Percentiles rank a stretch among this genome's conserved stretches.
These are phyloP conservation scores for Pectinophora gossypiella DNA, from an alignment of 1,140 invertebrate species.

Conservation along the genomic window DNA sequence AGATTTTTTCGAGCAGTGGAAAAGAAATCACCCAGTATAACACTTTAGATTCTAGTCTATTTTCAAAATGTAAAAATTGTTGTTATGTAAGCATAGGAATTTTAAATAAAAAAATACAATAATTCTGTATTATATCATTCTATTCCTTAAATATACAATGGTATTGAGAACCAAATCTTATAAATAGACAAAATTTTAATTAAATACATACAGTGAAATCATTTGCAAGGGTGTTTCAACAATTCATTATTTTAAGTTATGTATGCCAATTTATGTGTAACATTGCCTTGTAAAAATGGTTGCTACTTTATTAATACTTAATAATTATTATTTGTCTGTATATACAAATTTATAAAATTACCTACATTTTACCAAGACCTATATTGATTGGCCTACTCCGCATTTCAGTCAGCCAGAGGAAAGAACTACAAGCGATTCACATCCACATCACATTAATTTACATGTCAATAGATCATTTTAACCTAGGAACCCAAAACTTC, in stretches of 20 bases:
- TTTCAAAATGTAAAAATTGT: too few species aligned
- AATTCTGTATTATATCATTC: slow-evolving; percentile 37
- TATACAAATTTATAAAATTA: slow-evolving; percentile 67
- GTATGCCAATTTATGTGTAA: slow-evolving; percentile 25
- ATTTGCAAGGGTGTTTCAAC: slow-evolving; percentile 32
- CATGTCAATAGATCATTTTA: too few species aligned
- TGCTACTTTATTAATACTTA: slow-evolving; percentile 32
- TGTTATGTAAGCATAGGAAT: slow-evolving; percentile 2
- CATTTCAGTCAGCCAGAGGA: slow-evolving; percentile 12
- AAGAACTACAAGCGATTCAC: slow-evolving; percentile 37
- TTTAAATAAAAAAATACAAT: slow-evolving; percentile 23
- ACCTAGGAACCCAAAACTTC: background rate
- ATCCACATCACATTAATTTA: slow-evolving; percentile 27
- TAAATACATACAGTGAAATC: slow-evolving; percentile 30
- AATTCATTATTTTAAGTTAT: background rate
- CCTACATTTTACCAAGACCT: slow-evolving; percentile 15
- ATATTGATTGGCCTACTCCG: slow-evolving; percentile 5
- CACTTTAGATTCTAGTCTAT: background rate
- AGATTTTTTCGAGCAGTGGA: too few species aligned
- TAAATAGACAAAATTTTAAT: slow-evolving; percentile 40
- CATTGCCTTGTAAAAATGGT: slow-evolving; percentile 38
- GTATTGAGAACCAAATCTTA: slow-evolving; percentile 43
- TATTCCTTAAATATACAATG: slow-evolving; percentile 53
- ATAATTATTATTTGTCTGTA: slow-evolving; percentile 51
- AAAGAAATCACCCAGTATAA: too few species aligned